phyloP scores from a whole-genome alignment of 2,113 vertebrate species.

The Petromus typicus region DNA sequence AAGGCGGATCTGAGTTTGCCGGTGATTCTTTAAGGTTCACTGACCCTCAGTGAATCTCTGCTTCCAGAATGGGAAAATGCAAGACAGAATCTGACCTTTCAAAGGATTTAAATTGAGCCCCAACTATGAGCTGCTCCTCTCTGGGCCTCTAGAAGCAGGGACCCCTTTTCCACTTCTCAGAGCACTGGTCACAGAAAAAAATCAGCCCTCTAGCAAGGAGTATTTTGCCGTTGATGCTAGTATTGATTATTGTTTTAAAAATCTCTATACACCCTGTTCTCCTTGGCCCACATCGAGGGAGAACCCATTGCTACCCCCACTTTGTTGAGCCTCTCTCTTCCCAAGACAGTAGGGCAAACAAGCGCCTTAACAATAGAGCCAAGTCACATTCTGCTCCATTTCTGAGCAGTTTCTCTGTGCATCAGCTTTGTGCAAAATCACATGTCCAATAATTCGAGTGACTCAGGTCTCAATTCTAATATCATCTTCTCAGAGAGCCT shows the following conservation, averaged over 20 bases:
- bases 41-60: background rate
- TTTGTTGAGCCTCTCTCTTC: background rate
- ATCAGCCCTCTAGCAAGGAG: background rate
- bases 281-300: background rate
- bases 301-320: background rate
- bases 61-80: background rate
- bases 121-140: background rate
- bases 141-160: background rate
- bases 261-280: background rate
- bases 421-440: background rate
- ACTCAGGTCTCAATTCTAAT: conserved; percentile 23
- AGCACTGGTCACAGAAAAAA: background rate
- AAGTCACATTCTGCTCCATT: background rate
- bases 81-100: background rate
- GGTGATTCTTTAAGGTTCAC: background rate
- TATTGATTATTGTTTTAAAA: background rate
- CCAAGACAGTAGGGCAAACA: background rate
- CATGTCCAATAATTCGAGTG: background rate
- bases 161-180: background rate
- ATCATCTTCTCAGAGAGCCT: background rate
- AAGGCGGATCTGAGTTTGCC: background rate
- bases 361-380: background rate
- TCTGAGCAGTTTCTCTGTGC: background rate
- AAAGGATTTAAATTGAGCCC: background rate
- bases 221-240: background rate